Base-by-base conservation (phyloP, 2,797 vertebrate genomes). In the Pangasius krempfi region DNA sequence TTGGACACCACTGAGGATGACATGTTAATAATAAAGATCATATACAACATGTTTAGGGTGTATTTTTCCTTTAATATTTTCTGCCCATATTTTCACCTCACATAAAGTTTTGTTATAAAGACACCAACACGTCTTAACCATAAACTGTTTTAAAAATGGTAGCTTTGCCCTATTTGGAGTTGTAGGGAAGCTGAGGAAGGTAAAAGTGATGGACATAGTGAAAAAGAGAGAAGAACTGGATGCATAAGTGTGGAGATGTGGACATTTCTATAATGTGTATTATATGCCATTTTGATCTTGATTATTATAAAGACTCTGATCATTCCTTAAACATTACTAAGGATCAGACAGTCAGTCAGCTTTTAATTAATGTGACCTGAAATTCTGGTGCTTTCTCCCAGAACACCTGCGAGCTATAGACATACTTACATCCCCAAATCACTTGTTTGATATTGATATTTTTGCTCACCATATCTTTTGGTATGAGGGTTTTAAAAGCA, bases 401-500 rank as follows among this genome's bases (percentile, higher is more conserved):
- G 14, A 68, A 22, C 44, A 68, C 27, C 60, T 66, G 60, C 16
- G 9, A 84, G 7, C 58, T 44, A 60, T 58, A 44, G 12, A 62
- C 16, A 3, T 66, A 20, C 27, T 66, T n/a, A 18, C 6, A 33
- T 22, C 30, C 44, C 4, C 8, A 33, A 68, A 84, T 68, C n/a
- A 62, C 30, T 12, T 18, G 30, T 47, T 66, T 33, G n/a, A 64
- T 83, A 83, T 47, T 64, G 8, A 5, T 52, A 52, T 68, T 52
- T 68, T 84, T 70, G 54, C 64, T 70, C n/a, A 25, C 22, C 27
- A n/a, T 64, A n/a, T 37, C n/a, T 37, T 37, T 54, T 18, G 79
- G 30, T 40, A 37, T 75, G 40, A 85, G 47, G 47, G 66, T 70
- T 12, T 44, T 62, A 60, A 90, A 86, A 89, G 78, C 80, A 78